These are phyloP conservation scores for Thaumatotibia leucotreta DNA, from an alignment of 1,140 invertebrate genomes.

Conservation along the genomic window DNA sequence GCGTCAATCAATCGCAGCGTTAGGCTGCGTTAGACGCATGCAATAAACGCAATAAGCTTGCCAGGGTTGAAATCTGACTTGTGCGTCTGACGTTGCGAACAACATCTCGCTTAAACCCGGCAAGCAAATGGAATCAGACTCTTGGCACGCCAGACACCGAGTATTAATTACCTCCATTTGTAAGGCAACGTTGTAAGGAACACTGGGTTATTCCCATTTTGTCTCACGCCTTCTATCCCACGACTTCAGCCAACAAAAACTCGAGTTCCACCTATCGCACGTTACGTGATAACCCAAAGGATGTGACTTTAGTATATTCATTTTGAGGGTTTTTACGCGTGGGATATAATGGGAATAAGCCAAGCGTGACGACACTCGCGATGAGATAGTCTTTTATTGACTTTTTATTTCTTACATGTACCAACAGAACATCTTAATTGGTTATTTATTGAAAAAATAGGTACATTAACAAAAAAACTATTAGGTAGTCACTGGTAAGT, in stretches of 20 bases:
- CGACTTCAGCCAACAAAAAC: neutral
- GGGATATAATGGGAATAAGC: neutral
- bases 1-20: no score
- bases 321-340: neutral
- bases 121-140: neutral
- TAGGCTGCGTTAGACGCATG: no score
- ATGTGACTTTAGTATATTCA: neutral
- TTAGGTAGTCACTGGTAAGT: no score
- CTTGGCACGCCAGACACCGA: neutral
- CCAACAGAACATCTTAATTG: no score
- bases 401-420: neutral
- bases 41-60: no score
- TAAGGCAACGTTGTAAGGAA: neutral
- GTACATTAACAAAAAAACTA: no score
- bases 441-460: no score
- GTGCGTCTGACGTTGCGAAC: no score
- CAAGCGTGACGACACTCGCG: neutral
- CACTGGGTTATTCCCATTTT: slow-evolving; percentile 1
- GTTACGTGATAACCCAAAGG: slow-evolving; percentile 3
- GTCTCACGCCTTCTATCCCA: slow-evolving; percentile 2
- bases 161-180: slow-evolving; percentile 13
- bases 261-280: neutral
- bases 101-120: no score
- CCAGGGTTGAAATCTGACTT: no score
- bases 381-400: neutral